A percentile compares a stretch with the other conserved stretches of the same genome.
phyloP scores from a whole-genome alignment of 2,888 invertebrate genomes.

The Meteorus colon region DNA sequence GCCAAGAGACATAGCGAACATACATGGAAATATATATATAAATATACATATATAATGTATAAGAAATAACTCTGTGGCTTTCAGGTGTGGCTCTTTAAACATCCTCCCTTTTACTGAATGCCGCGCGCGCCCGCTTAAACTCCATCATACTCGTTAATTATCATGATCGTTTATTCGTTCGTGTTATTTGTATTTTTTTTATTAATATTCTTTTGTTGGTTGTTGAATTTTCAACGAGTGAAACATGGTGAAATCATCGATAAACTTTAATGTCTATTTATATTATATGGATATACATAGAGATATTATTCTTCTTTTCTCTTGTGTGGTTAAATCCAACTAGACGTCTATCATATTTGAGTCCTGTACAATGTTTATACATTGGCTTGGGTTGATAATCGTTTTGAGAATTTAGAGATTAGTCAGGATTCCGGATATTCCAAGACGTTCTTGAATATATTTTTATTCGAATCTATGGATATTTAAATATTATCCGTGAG shows the following conservation, averaged over 20 bases:
- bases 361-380: background rate
- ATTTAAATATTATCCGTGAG: background rate
- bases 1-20: constrained; percentile 51
- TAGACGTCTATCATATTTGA: background rate
- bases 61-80: constrained; percentile 30
- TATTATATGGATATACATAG: background rate
- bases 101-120: constrained; percentile 67
- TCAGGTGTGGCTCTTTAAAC: constrained; percentile 72
- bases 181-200: constrained; percentile 7
- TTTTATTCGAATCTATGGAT: background rate
- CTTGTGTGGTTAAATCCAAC: background rate
- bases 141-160: constrained; percentile 29
- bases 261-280: constrained; percentile 7
- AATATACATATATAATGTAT: constrained; percentile 1
- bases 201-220: constrained; percentile 1
- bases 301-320: background rate
- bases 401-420: background rate
- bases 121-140: constrained; percentile 46
- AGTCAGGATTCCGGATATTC: background rate
- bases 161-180: constrained; percentile 16
- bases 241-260: constrained; percentile 20
- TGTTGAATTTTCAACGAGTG: background rate
- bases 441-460: background rate
- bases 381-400: background rate
- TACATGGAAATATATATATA: constrained; percentile 37